Evolutionary conservation across 2,797 vertebrate species (phyloP).

Genomic region (Lycodopsis pacificus): DNA sequence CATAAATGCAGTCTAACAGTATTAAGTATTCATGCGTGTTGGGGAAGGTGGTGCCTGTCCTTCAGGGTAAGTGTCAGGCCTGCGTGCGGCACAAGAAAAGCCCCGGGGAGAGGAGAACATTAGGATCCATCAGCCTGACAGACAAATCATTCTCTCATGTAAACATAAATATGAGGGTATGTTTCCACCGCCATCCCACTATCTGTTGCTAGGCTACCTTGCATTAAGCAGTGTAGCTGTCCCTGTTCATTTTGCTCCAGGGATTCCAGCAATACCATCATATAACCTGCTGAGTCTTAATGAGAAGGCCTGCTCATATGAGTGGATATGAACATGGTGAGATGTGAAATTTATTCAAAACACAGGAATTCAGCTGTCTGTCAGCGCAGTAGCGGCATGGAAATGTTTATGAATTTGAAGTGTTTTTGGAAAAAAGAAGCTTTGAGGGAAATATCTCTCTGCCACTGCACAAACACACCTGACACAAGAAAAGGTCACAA

Average conservation of each 20-base stretch:
- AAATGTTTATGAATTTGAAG: constrained; percentile 81
- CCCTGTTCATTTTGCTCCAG: constrained; percentile 88
- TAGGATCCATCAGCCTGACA: constrained; percentile 89
- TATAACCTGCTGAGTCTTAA: constrained; percentile 87
- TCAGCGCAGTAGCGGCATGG: constrained; percentile 61
- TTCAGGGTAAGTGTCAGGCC: constrained; percentile 84
- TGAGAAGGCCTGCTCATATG: constrained; percentile 83
- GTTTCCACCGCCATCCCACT: constrained; percentile 85
- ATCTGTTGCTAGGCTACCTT: constrained; percentile 91
- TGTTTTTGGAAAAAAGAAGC: constrained; percentile 73
- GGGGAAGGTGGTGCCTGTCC: constrained; percentile 83
- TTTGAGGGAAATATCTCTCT: constrained; percentile 75
- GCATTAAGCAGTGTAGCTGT: constrained; percentile 89
- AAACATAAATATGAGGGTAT: constrained; percentile 91
- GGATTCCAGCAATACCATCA: constrained; percentile 86
- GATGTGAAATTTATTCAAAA: constrained; percentile 82
- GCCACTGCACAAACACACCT: constrained; percentile 73
- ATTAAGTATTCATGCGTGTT: constrained; percentile 85
- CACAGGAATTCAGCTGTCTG: constrained; percentile 76
- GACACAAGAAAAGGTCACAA: constrained; percentile 79
- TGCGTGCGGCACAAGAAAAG: constrained; percentile 80
- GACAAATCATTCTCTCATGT: constrained; percentile 90
- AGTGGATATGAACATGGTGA: constrained; percentile 80
- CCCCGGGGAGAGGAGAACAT: constrained; percentile 83
- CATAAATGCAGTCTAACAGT: constrained; percentile 84